These are phyloP conservation scores for Dasypus novemcinctus DNA, from an alignment of 2,113 vertebrate genomes.

Conservation along the genomic window DNA sequence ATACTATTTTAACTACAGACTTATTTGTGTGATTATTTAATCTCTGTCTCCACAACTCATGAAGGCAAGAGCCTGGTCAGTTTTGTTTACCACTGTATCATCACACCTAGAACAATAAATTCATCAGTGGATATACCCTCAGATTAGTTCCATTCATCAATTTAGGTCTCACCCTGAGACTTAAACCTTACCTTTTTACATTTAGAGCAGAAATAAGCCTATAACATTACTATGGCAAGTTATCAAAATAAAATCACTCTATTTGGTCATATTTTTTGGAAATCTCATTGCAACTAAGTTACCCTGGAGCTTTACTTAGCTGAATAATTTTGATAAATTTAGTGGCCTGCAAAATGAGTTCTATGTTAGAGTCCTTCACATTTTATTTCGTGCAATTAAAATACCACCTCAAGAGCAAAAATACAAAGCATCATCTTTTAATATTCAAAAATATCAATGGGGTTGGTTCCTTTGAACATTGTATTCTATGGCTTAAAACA, in stretches of 20 bases:
- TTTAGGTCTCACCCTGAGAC: not conserved
- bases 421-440: not conserved
- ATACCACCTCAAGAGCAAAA: conserved; percentile 7
- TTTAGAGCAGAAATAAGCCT: not conserved
- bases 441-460: not conserved
- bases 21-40: not conserved
- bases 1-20: not conserved
- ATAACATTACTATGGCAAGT: not conserved
- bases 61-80: not conserved
- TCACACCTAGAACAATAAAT: not conserved
- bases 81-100: not conserved
- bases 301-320: not conserved
- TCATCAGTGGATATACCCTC: not conserved
- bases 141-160: not conserved
- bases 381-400: conserved; percentile 27
- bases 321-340: not conserved
- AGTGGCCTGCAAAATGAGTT: not conserved
- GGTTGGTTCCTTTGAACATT: not conserved
- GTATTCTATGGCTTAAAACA: conserved; percentile 24
- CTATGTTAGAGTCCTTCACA: not conserved
- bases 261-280: not conserved
- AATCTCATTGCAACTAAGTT: not conserved
- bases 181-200: not conserved
- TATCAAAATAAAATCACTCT: not conserved
- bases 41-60: not conserved